Evolutionary conservation across 2,797 vertebrate species (phyloP).

Genomic region (Characodon lateralis): DNA sequence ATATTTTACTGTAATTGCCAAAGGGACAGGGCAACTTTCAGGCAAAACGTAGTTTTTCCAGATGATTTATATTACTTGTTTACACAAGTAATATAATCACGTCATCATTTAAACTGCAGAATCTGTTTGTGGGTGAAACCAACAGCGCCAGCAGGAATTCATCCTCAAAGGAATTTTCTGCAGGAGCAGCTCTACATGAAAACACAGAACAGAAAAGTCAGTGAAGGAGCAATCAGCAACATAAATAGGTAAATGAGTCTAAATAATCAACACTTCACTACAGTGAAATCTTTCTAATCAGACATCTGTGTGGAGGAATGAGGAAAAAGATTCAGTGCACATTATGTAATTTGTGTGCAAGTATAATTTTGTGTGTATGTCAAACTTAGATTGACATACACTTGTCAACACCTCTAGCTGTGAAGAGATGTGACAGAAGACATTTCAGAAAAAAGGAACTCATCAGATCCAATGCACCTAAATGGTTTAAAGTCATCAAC

Average conservation of each 20-base stretch:
- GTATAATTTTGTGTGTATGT: slow-evolving; percentile 6
- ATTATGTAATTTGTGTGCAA: slow-evolving; percentile 16
- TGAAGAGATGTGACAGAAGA: slow-evolving; percentile 11
- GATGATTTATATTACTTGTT: neutral
- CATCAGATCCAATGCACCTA: slow-evolving; percentile 25
- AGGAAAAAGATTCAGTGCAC: slow-evolving; percentile 20
- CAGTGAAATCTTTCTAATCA: slow-evolving; percentile 39
- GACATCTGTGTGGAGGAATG: slow-evolving; percentile 19
- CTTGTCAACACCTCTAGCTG: neutral
- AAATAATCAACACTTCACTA: slow-evolving; percentile 49
- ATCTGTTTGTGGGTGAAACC: neutral
- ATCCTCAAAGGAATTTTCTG: neutral
- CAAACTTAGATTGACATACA: neutral
- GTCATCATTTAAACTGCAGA: neutral
- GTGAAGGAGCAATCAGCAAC: slow-evolving; percentile 45
- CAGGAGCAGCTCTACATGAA: neutral
- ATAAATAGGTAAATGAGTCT: slow-evolving; percentile 46
- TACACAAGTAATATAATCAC: neutral
- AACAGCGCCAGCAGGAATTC: neutral
- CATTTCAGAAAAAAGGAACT: slow-evolving; percentile 10
- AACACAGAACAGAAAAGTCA: neutral
- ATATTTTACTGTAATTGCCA: neutral
- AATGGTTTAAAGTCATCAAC: neutral
- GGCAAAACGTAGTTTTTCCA: neutral
- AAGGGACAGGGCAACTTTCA: neutral